phyloP scores from a whole-genome alignment of 2,113 vertebrate genomes.

The Ramphastos sulfuratus region DNA sequence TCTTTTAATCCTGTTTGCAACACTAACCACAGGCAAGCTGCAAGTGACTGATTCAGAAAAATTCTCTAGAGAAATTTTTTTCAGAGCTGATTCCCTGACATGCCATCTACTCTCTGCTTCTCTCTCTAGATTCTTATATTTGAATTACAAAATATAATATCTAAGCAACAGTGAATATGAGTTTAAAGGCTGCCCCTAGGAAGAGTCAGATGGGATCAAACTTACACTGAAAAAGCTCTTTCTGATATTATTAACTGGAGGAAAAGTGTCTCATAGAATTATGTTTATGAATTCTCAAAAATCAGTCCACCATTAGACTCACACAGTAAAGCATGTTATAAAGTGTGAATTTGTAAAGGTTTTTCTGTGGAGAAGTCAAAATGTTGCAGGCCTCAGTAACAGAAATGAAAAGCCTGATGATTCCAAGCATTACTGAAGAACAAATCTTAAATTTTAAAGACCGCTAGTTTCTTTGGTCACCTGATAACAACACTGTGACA shows the following conservation, averaged over 20 bases:
- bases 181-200: not conserved
- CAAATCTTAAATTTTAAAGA: not conserved
- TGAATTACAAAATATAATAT: not conserved
- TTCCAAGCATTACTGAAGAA: not conserved
- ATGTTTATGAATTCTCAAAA: not conserved
- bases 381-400: not conserved
- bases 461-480: not conserved
- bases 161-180: not conserved
- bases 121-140: not conserved
- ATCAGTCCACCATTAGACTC: not conserved
- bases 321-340: not conserved
- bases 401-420: not conserved
- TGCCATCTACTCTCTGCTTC: not conserved
- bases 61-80: conserved; percentile 8
- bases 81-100: not conserved
- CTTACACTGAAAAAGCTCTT: not conserved
- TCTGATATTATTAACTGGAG: not conserved
- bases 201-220: not conserved
- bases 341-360: not conserved
- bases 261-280: not conserved
- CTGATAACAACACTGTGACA: not conserved
- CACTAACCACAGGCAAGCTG: conserved; percentile 9
- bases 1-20: conserved; percentile 47
- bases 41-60: conserved; percentile 31
- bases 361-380: not conserved